Conservation (phyloP, 2,797 vertebrate species). For the Australoheros facetus region DNA sequence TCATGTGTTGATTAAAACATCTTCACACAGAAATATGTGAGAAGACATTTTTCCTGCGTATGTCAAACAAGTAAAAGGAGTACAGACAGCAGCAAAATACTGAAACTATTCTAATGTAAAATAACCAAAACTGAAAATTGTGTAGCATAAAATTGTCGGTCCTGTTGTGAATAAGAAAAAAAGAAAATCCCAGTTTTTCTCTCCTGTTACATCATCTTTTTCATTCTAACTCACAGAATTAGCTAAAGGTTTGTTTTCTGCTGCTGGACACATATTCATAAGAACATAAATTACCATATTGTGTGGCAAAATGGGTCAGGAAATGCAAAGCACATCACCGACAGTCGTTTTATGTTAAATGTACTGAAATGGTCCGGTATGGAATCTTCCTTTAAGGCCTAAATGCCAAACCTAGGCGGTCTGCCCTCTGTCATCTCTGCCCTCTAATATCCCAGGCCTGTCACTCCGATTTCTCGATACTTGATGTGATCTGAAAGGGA, state of each 20-base stretch:
- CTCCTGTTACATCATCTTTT: not conserved
- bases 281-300: not conserved
- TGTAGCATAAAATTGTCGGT: not conserved
- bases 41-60: not conserved
- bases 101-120: not conserved
- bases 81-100: not conserved
- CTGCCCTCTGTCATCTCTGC: conserved; percentile 24
- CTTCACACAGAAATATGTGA: not conserved
- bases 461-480: conserved; percentile 32
- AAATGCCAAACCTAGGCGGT: conserved; percentile 7
- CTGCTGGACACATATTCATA: not conserved
- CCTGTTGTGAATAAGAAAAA: not conserved
- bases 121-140: not conserved
- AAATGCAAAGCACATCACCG: conserved; percentile 38
- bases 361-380: not conserved
- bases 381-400: conserved; percentile 16
- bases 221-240: not conserved
- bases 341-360: not conserved
- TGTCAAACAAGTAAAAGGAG: not conserved
- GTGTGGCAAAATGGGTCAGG: not conserved
- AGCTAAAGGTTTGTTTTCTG: not conserved
- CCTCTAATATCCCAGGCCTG: conserved; percentile 23
- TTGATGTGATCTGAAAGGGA: conserved; percentile 43
- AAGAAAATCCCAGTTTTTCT: not conserved
- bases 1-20: not conserved